Conservation (phyloP, 1,140 invertebrate genomes). For the Calliopsis andreniformis region DNA sequence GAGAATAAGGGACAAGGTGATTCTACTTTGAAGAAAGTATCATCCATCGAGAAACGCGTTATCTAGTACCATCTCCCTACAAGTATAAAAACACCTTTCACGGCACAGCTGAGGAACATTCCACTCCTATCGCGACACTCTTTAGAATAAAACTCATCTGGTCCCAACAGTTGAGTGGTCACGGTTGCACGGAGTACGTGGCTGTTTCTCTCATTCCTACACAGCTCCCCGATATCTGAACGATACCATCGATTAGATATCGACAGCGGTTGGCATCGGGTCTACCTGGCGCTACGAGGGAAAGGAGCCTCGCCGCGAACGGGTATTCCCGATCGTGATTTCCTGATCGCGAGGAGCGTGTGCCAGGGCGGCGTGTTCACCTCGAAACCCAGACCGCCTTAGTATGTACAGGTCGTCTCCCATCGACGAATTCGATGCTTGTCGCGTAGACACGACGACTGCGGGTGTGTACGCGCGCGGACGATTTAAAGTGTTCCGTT, state of each 20-base stretch:
- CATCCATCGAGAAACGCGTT: too few species aligned
- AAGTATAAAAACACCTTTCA: too few species aligned
- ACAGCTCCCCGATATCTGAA: not conserved
- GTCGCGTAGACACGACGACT: slow-evolving; percentile 30
- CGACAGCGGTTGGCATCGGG: slow-evolving; percentile 3
- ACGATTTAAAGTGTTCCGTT: slow-evolving; percentile 45
- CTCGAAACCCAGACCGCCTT: slow-evolving; percentile 49
- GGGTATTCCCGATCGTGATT: slow-evolving; percentile 69
- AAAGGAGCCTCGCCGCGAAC: slow-evolving; percentile 9
- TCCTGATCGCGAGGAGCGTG: slow-evolving; percentile 62
- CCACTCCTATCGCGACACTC: too few species aligned
- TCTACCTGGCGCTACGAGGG: slow-evolving; percentile 33
- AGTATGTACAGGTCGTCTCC: slow-evolving; percentile 66
- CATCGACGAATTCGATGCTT: slow-evolving; percentile 44
- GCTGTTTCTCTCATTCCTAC: slow-evolving; percentile 8
- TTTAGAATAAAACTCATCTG: too few species aligned
- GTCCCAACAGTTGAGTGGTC: too few species aligned
- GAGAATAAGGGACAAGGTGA: too few species aligned
- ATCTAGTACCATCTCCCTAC: too few species aligned
- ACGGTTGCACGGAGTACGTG: too few species aligned
- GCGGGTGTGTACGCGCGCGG: slow-evolving; percentile 17
- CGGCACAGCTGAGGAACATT: too few species aligned
- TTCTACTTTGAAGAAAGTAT: too few species aligned
- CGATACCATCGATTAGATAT: slow-evolving; percentile 15
- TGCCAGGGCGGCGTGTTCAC: slow-evolving; percentile 37